These are phyloP conservation scores for Fulmarus glacialis DNA, from an alignment of 2,113 vertebrate species.

Conservation along the genomic window DNA sequence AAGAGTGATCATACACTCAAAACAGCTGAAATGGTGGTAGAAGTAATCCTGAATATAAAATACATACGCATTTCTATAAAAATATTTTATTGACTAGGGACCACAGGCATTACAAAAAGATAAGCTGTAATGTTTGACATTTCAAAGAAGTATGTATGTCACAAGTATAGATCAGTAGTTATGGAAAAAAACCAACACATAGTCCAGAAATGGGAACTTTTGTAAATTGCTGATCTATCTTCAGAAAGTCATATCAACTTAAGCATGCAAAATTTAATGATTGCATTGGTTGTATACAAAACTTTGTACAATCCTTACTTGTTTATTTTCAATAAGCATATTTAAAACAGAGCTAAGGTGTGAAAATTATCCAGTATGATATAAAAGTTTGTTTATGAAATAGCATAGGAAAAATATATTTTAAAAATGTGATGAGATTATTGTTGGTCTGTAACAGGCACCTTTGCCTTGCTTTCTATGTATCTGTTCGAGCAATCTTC, in stretches of 20 bases:
- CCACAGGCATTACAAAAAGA: background rate
- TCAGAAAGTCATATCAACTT: background rate
- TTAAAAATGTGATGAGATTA: background rate
- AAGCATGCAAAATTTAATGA: background rate
- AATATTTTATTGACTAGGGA: background rate
- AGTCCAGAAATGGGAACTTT: background rate
- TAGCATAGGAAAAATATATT: background rate
- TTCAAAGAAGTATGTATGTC: background rate
- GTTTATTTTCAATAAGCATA: background rate
- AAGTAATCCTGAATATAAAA: background rate
- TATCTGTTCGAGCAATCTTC: background rate
- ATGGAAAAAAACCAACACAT: background rate
- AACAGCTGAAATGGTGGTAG: background rate
- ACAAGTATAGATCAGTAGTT: background rate
- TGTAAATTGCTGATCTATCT: background rate
- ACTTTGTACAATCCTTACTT: background rate
- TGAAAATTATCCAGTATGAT: background rate
- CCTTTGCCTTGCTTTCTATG: background rate
- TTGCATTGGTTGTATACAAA: background rate
- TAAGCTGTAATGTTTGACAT: background rate
- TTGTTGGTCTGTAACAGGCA: background rate
- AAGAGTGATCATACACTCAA: background rate
- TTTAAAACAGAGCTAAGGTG: background rate
- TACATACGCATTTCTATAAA: background rate
- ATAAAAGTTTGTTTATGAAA: background rate